Evolutionary conservation across 2,797 vertebrate species (phyloP).

Genomic region (Pygocentrus nattereri): DNA sequence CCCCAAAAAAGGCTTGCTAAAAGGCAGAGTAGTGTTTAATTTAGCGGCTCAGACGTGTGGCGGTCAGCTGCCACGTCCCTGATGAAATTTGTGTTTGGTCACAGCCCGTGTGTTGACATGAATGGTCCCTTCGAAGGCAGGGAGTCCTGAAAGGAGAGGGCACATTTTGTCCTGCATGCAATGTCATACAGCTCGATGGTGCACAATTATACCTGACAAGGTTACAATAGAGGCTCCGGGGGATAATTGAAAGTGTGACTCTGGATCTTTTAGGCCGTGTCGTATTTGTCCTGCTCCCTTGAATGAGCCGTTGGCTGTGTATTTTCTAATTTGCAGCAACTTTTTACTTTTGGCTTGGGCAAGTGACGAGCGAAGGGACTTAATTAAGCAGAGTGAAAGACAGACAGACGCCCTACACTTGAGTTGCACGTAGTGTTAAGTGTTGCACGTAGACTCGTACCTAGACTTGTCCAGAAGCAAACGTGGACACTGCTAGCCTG

Average conservation of each 20-base stretch:
- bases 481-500: neutral
- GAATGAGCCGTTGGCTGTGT: neutral
- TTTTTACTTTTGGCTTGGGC: neutral
- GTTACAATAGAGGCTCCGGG: constrained; percentile 10
- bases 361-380: neutral
- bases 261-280: neutral
- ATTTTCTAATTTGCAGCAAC: constrained; percentile 13
- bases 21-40: constrained; percentile 31
- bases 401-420: neutral
- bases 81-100: constrained; percentile 36
- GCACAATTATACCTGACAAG: constrained; percentile 35
- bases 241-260: constrained; percentile 23
- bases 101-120: neutral
- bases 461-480: neutral
- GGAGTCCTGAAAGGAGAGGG: constrained; percentile 19
- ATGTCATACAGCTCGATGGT: constrained; percentile 17
- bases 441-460: neutral
- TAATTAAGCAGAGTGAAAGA: neutral
- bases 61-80: constrained; percentile 2
- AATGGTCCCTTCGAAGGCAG: constrained; percentile 12
- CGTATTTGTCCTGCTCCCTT: constrained; percentile 22
- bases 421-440: neutral
- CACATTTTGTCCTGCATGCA: constrained; percentile 10
- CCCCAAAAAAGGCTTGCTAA: constrained; percentile 33
- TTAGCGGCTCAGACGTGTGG: constrained; percentile 3